These are phyloP conservation scores for Petromus typicus DNA, from an alignment of 2,113 vertebrate genomes.

Conservation along the genomic window DNA sequence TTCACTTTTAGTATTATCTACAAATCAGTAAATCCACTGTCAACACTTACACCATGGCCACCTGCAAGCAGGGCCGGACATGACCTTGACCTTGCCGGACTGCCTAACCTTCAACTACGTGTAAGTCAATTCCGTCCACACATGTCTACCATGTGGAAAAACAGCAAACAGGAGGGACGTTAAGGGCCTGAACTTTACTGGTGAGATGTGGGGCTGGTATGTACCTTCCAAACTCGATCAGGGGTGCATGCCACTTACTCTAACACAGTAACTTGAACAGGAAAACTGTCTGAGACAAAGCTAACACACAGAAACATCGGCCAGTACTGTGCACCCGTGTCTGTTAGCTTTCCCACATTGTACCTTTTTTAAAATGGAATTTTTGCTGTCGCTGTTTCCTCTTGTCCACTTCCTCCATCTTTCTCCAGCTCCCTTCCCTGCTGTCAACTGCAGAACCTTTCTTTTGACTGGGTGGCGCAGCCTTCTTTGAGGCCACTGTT, in stretches of 20 bases:
- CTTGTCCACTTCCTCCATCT: conserved; percentile 85
- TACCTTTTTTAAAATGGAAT: conserved; percentile 78
- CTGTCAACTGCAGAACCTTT: conserved; percentile 80
- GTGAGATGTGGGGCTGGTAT: conserved; percentile 76
- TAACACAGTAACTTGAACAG: conserved; percentile 71
- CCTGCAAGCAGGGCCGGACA: neutral
- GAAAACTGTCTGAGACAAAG: conserved; percentile 66
- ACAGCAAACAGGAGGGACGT: conserved; percentile 65
- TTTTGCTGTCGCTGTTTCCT: conserved; percentile 78
- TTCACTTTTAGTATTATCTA: conserved; percentile 56
- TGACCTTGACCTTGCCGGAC: conserved; percentile 32
- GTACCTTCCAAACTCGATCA: conserved; percentile 67
- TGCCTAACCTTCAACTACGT: conserved; percentile 41
- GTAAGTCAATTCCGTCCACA: conserved; percentile 60
- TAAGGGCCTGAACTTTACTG: conserved; percentile 68
- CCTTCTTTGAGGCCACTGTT: conserved; percentile 79
- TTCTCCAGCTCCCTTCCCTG: conserved; percentile 85
- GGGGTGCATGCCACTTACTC: conserved; percentile 78
- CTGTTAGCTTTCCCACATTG: conserved; percentile 81
- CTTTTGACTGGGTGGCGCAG: conserved; percentile 73
- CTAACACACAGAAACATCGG: conserved; percentile 74
- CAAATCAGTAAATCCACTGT: conserved; percentile 69
- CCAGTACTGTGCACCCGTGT: conserved; percentile 79
- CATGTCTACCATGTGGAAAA: conserved; percentile 21
- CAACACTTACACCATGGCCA: conserved; percentile 49